These are phyloP conservation scores for Gymnocheta viridis DNA, from an alignment of 2,888 invertebrate species.

Conservation along the genomic window DNA sequence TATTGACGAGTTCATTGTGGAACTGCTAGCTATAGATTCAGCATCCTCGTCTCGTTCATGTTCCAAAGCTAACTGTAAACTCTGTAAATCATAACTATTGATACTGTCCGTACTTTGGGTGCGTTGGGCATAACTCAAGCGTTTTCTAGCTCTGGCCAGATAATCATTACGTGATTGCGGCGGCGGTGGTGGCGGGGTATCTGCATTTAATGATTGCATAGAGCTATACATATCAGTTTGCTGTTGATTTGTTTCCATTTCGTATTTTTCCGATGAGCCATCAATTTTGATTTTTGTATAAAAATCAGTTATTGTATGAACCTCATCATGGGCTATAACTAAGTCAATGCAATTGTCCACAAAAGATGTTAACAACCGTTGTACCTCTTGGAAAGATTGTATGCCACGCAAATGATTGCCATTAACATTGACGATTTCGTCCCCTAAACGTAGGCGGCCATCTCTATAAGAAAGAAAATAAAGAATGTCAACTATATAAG, in stretches of 20 bases:
- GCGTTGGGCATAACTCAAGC: constrained; percentile 79
- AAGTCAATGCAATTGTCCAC: constrained; percentile 83
- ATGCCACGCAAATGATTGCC: constrained; percentile 90
- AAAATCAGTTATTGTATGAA: constrained; percentile 83
- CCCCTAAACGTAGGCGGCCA: constrained; percentile 91
- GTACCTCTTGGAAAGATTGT: constrained; percentile 86
- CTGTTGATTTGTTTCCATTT: constrained; percentile 34
- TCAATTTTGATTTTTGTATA: constrained; percentile 81
- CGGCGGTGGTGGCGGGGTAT: constrained; percentile 31
- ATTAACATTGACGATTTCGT: constrained; percentile 95
- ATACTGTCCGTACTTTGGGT: constrained; percentile 80
- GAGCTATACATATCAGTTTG: constrained; percentile 65
- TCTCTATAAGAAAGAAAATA: constrained; percentile 83
- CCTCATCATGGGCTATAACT: constrained; percentile 86
- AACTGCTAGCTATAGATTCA: constrained; percentile 67
- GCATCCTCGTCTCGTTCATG: constrained; percentile 72
- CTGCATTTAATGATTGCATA: constrained; percentile 64
- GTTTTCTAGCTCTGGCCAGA: constrained; percentile 74
- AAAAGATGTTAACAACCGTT: constrained; percentile 82
- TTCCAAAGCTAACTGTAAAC: constrained; percentile 77
- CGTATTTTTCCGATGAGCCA: constrained; percentile 67
- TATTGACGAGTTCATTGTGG: constrained; percentile 67
- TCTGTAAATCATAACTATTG: constrained; percentile 76
- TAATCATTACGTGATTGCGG: constrained; percentile 67
- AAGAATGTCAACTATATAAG: neutral